Evolutionary conservation across 2,797 vertebrate genomes (phyloP).

Genomic region (Halcyon leucocephala): DNA sequence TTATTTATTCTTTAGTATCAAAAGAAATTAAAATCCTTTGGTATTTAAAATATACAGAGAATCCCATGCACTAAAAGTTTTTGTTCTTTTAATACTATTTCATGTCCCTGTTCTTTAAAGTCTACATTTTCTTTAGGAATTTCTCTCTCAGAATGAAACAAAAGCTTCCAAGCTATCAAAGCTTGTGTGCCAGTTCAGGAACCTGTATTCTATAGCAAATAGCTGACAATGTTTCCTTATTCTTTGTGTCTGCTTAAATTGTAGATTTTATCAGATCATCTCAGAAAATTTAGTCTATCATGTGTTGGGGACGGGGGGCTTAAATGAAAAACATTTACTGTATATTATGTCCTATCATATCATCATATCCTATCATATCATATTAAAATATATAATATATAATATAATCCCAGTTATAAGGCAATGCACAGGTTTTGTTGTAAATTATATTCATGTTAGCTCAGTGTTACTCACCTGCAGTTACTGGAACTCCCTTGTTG

Average conservation of each 20-base stretch:
- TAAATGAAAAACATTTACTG: constrained; percentile 25
- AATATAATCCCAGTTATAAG: not conserved
- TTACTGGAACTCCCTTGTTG: not conserved
- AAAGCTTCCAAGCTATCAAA: not conserved
- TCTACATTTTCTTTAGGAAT: not conserved
- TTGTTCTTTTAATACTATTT: not conserved
- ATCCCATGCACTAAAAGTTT: not conserved
- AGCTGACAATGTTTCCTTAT: not conserved
- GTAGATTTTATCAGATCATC: not conserved
- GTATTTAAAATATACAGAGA: not conserved
- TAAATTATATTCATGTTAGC: not conserved
- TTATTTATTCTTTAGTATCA: not conserved
- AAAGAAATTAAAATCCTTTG: not conserved
- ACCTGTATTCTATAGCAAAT: not conserved
- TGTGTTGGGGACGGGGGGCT: not conserved
- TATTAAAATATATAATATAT: not conserved
- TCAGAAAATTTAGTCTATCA: not conserved
- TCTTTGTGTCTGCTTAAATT: not conserved
- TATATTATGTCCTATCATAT: not conserved
- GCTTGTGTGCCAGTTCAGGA: not conserved
- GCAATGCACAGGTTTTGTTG: not conserved
- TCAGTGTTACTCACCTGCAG: not conserved
- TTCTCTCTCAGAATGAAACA: not conserved
- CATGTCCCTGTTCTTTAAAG: not conserved
- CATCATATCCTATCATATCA: not conserved